Percentiles rank a stretch among this genome's conserved stretches.
Conservation (phyloP, 2,113 vertebrate genomes). For the Varanus salvator region DNA sequence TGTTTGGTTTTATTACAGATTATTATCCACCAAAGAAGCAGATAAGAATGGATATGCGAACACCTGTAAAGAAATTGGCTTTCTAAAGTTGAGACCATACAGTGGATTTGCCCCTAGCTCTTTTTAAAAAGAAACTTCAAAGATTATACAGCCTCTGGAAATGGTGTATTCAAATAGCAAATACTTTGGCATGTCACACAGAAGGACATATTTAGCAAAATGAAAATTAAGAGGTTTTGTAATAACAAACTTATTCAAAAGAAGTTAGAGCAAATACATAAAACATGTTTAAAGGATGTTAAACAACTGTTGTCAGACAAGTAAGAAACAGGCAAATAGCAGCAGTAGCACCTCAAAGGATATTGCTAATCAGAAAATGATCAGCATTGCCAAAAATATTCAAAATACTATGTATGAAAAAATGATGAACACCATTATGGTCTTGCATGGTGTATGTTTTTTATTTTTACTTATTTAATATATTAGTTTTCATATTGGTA, state of each 20-base stretch:
- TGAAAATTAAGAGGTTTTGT: not conserved
- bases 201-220: not conserved
- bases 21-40: conserved; percentile 25
- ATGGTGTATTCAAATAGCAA: accelerated
- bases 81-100: conserved; percentile 21
- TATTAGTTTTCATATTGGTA: not conserved
- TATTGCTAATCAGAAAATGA: not conserved
- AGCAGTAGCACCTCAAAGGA: not conserved
- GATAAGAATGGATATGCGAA: not conserved
- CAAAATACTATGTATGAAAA: not conserved
- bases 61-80: conserved; percentile 30
- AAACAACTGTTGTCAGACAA: not conserved
- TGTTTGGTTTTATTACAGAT: conserved; percentile 24
- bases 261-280: not conserved
- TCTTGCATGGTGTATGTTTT: not conserved
- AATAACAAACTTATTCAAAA: not conserved
- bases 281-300: too few species aligned
- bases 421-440: not conserved
- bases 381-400: not conserved
- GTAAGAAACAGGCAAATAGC: not conserved
- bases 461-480: conserved; percentile 2
- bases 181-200: not conserved
- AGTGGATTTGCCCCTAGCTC: not conserved
- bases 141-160: not conserved
- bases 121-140: conserved; percentile 15